These are phyloP conservation scores for Formica aserva DNA, from an alignment of 2,888 invertebrate species.

Conservation along the genomic window DNA sequence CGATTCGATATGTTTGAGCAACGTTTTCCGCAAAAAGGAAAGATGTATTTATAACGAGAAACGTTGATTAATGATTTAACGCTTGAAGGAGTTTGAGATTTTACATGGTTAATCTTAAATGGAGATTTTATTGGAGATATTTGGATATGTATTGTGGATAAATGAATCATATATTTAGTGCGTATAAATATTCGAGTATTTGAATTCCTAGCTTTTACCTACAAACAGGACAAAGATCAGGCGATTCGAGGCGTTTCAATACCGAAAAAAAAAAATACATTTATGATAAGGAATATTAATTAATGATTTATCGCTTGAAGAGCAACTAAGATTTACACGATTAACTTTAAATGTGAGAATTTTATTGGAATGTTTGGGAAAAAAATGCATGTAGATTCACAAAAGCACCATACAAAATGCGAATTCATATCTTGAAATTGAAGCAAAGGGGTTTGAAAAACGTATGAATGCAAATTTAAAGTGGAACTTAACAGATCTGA, in stretches of 20 bases:
- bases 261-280: background rate
- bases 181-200: slow-evolving; percentile 20
- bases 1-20: slow-evolving; percentile 4
- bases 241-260: slow-evolving; percentile 12
- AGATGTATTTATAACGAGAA: slow-evolving; percentile 34
- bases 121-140: slow-evolving; percentile 36
- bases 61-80: slow-evolving; percentile 23
- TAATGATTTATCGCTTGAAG: background rate
- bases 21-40: background rate
- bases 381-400: background rate
- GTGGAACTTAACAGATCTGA: background rate
- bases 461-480: background rate
- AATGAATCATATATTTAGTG: slow-evolving; percentile 22
- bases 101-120: slow-evolving; percentile 37
- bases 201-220: slow-evolving; percentile 52
- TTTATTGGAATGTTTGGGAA: slow-evolving; percentile 18
- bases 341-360: slow-evolving; percentile 2
- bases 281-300: slow-evolving; percentile 6
- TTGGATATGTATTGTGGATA: slow-evolving; percentile 15
- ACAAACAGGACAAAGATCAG: slow-evolving; percentile 63
- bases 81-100: background rate
- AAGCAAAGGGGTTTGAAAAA: background rate
- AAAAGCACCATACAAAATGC: background rate
- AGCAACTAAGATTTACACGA: background rate
- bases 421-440: slow-evolving; percentile 9